Percentiles rank a stretch among this genome's conserved stretches.
These are phyloP conservation scores for Eubucco bourcierii DNA, from an alignment of 2,113 vertebrate species.

Conservation along the genomic window DNA sequence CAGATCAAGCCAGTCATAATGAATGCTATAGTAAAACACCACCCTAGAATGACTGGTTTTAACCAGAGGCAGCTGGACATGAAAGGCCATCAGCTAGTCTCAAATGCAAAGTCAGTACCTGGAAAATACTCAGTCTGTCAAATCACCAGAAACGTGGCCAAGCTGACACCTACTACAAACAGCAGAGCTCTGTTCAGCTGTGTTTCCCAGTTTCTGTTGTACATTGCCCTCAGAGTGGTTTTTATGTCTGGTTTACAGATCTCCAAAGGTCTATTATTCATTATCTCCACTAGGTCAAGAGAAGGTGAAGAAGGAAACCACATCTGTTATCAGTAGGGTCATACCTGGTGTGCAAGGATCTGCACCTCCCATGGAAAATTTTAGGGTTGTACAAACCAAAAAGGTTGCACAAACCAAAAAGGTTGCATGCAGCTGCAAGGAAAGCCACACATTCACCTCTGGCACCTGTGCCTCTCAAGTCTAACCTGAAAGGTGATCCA, in stretches of 20 bases:
- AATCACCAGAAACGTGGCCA: not conserved
- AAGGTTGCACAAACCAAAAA: not conserved
- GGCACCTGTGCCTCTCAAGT: not conserved
- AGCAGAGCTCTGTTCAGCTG: not conserved
- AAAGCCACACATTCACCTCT: not conserved
- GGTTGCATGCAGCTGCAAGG: not conserved
- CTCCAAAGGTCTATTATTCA: not conserved
- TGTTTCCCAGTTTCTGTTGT: not conserved
- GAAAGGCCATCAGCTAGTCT: not conserved
- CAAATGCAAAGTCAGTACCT: not conserved
- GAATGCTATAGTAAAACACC: not conserved
- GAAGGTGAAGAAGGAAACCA: slow-evolving; percentile 11
- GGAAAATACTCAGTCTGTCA: not conserved
- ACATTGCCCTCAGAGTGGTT: not conserved
- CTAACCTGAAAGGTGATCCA: not conserved
- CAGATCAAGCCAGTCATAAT: not conserved
- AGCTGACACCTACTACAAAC: not conserved
- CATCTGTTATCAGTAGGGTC: not conserved
- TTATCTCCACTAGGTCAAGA: not conserved
- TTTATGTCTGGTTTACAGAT: not conserved
- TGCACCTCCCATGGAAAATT: not conserved
- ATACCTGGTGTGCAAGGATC: not conserved
- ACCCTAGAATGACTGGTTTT: not conserved
- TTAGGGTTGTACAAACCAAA: not conserved
- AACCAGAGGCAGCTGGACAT: not conserved